phyloP scores from a whole-genome alignment of 2,113 vertebrate species.

The Morone chrysops region DNA sequence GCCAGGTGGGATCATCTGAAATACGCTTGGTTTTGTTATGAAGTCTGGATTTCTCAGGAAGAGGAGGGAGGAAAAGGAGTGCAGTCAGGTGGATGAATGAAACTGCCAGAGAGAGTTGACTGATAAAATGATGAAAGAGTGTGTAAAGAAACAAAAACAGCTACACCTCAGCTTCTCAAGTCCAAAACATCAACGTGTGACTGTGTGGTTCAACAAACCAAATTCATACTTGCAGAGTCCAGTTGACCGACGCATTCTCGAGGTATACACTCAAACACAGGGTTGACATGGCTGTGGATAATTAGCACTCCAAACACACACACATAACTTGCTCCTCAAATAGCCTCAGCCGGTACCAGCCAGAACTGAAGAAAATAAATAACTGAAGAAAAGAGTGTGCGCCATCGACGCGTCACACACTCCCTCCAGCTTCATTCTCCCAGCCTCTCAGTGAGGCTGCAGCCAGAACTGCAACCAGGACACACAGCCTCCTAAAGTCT shows the following conservation, averaged over 20 bases:
- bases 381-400: constrained; percentile 58
- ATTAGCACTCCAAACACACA: constrained; percentile 36
- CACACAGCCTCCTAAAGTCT: constrained; percentile 41
- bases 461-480: constrained; percentile 47
- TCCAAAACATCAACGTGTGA: not conserved
- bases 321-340: constrained; percentile 49
- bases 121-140: constrained; percentile 26
- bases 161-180: not conserved
- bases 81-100: constrained; percentile 29
- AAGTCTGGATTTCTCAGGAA: constrained; percentile 10
- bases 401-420: constrained; percentile 57
- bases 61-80: not conserved
- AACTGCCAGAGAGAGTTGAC: constrained; percentile 11
- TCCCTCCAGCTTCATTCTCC: constrained; percentile 44
- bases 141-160: constrained; percentile 19
- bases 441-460: constrained; percentile 44
- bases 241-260: not conserved
- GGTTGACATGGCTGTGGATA: constrained; percentile 23
- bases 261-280: not conserved
- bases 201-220: not conserved
- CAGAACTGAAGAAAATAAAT: constrained; percentile 66
- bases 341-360: constrained; percentile 60
- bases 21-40: constrained; percentile 31
- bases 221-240: not conserved
- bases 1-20: constrained; percentile 47